Percentiles rank a stretch among this genome's conserved stretches.
phyloP scores from a whole-genome alignment of 2,797 vertebrate species.

The Kryptopterus vitreolus region DNA sequence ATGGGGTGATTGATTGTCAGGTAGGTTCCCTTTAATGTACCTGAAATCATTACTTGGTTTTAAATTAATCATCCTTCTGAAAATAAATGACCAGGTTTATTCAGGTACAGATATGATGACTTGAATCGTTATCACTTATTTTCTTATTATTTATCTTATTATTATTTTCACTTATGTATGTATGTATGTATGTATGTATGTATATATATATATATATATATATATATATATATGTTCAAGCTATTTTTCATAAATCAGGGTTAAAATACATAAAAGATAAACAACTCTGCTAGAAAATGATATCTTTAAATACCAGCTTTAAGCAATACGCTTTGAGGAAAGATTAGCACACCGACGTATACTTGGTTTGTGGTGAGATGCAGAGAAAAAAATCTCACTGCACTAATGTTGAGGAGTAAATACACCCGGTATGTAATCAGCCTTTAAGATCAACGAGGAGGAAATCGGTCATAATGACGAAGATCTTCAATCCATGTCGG shows the following conservation, averaged over 20 bases:
- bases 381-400: background rate
- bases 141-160: too few relatives aligned
- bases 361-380: background rate
- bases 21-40: background rate
- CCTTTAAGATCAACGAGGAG: background rate
- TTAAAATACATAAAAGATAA: background rate
- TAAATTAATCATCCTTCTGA: background rate
- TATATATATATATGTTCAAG: too few relatives aligned
- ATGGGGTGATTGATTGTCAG: background rate
- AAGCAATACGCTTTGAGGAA: background rate
- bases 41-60: background rate
- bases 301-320: too few relatives aligned
- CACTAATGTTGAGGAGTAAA: background rate
- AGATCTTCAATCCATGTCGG: constrained; percentile 14
- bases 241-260: background rate
- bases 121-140: too few relatives aligned
- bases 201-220: too few relatives aligned
- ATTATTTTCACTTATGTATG: too few relatives aligned
- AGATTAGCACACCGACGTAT: background rate
- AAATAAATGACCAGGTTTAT: too few relatives aligned
- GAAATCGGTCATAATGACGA: constrained; percentile 9
- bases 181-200: too few relatives aligned
- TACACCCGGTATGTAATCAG: background rate
- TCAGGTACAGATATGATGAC: too few relatives aligned
- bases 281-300: background rate